Conservation (phyloP, 2,797 vertebrate genomes). For the Pangasius sanitwongsei region DNA sequence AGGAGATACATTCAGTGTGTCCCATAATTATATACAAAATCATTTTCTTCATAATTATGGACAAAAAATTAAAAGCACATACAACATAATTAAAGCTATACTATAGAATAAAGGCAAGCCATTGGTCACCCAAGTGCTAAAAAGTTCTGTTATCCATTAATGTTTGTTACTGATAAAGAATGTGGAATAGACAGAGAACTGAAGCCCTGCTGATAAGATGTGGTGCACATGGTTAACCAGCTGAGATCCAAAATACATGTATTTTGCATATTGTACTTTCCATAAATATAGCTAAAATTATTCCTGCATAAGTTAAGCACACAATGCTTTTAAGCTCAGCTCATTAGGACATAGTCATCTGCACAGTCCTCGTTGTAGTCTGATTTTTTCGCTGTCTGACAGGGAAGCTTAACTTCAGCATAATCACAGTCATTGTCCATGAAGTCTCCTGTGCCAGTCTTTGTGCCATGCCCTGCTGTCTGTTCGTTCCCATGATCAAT, state of each 20-base stretch:
- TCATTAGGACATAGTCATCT: slow-evolving; percentile 77
- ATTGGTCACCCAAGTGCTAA: not conserved
- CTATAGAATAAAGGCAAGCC: not conserved
- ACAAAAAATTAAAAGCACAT: not conserved
- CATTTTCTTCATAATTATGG: not conserved
- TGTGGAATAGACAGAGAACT: not conserved
- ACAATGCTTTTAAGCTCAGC: slow-evolving; percentile 50
- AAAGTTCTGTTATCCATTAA: too few relatives aligned
- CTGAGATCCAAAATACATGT: not conserved
- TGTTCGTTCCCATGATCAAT: slow-evolving; percentile 65
- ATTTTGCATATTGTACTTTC: not conserved
- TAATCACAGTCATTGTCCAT: slow-evolving; percentile 66
- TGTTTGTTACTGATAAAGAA: not conserved
- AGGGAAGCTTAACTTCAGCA: slow-evolving; percentile 60
- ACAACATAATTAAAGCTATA: not conserved
- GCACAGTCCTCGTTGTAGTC: slow-evolving; percentile 60
- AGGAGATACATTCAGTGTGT: not conserved
- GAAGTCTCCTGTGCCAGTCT: not conserved
- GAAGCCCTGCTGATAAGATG: not conserved
- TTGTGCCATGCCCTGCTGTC: not conserved
- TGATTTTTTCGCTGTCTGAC: slow-evolving; percentile 21
- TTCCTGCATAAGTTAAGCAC: not conserved
- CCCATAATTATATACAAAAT: not conserved
- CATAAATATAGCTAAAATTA: slow-evolving; percentile 10
- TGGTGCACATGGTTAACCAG: not conserved